These are phyloP conservation scores for Mesocentrotus franciscanus DNA, from an alignment of 53 echinoderm and acorn worm genomes.

Conservation along the genomic window DNA sequence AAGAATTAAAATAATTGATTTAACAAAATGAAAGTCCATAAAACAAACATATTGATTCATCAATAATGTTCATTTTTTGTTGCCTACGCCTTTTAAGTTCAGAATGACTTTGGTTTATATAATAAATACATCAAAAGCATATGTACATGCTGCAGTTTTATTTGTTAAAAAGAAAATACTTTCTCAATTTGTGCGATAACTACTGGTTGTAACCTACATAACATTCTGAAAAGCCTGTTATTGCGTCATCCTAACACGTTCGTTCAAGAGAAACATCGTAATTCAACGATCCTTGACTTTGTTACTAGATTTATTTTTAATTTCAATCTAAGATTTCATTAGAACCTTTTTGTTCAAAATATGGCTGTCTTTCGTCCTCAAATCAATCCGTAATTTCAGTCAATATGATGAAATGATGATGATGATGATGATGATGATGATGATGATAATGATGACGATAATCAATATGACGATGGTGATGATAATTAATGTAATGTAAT, in stretches of 20 bases:
- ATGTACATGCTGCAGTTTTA: conserved; percentile 43
- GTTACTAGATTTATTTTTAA: not conserved
- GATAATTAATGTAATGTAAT: not conserved
- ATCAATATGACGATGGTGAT: not conserved
- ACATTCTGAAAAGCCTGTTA: not conserved
- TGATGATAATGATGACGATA: not conserved
- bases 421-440: not conserved
- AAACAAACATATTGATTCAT: not conserved
- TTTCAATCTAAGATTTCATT: too few species aligned
- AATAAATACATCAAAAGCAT: conserved; percentile 68
- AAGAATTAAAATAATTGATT: not conserved
- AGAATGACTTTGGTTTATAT: conserved; percentile 62
- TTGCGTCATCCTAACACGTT: not conserved
- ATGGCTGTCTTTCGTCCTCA: too few species aligned
- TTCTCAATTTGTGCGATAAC: not conserved
- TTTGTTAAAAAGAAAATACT: not conserved
- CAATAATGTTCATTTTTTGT: not conserved
- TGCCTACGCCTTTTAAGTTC: not conserved
- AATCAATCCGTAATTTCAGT: not conserved
- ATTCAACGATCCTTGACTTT: too few species aligned
- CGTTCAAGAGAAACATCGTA: not conserved
- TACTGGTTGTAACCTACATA: not conserved
- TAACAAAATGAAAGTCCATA: not conserved
- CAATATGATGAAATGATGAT: not conserved
- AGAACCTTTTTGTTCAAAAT: too few species aligned